Evolutionary conservation across 2,888 invertebrate species (phyloP).

Genomic region (Eretmocerus hayati): DNA sequence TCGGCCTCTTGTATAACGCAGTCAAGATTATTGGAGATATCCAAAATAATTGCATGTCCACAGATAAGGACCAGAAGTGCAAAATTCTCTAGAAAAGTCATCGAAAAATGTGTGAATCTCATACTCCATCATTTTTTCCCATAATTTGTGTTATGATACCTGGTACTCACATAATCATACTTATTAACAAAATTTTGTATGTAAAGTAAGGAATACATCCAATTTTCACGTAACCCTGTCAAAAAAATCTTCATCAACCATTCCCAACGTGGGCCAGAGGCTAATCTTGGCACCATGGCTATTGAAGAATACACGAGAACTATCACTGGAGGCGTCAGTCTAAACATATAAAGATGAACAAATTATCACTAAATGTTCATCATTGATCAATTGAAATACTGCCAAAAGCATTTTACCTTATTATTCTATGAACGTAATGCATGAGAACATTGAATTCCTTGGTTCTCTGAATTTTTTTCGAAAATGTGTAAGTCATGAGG

Average conservation of each 20-base stretch:
- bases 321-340: background rate
- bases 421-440: constrained; percentile 10
- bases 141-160: too few relatives aligned
- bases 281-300: constrained; percentile 22
- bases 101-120: too few relatives aligned
- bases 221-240: constrained; percentile 44
- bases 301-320: background rate
- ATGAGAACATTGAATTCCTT: background rate
- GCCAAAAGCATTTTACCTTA: constrained; percentile 3
- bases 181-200: constrained; percentile 49
- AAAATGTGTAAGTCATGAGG: constrained; percentile 3
- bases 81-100: constrained; percentile 46
- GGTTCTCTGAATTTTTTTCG: constrained; percentile 1
- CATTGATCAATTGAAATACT: background rate
- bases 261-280: constrained; percentile 48
- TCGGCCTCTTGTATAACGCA: constrained; percentile 45
- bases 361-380: background rate
- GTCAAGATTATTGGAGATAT: constrained; percentile 52
- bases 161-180: constrained; percentile 39
- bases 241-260: constrained; percentile 24
- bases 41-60: constrained; percentile 54
- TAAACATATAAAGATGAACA: background rate
- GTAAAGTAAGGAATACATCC: constrained; percentile 51
- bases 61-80: constrained; percentile 55
- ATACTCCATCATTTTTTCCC: too few relatives aligned